A percentile compares a stretch with the other conserved stretches of the same genome.
phyloP scores from a whole-genome alignment of 2,797 vertebrate species.

The Malacoraja senta region DNA sequence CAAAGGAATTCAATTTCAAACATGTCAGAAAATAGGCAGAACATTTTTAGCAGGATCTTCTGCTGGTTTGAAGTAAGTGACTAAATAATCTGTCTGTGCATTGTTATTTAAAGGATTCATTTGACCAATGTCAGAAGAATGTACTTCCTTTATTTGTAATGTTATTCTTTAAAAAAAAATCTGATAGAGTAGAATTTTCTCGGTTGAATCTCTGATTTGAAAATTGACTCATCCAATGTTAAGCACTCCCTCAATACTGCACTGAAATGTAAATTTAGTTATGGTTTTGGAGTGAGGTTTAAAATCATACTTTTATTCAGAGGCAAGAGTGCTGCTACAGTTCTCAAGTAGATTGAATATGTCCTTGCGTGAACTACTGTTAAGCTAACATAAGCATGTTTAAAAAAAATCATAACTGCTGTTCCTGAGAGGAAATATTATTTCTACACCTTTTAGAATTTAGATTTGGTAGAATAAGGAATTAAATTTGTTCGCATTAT shows the following conservation, averaged over 20 bases:
- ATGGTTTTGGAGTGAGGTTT: not conserved
- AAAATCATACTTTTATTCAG: not conserved
- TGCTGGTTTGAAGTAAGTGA: not conserved
- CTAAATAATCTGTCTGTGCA: not conserved
- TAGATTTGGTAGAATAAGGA: not conserved
- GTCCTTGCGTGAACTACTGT: not conserved
- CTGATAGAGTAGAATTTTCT: not conserved
- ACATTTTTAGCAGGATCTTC: not conserved
- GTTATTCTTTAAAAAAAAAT: not conserved
- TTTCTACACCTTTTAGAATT: not conserved
- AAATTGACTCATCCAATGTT: not conserved
- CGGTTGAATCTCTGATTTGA: not conserved
- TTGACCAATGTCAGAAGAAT: not conserved
- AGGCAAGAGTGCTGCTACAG: not conserved
- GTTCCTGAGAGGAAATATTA: not conserved
- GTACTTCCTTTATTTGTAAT: not conserved
- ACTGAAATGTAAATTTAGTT: not conserved
- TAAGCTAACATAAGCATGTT: not conserved
- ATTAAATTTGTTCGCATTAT: not conserved
- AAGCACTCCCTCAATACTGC: not conserved
- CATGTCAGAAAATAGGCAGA: not conserved
- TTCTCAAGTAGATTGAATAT: not conserved
- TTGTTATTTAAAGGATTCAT: not conserved
- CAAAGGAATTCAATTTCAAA: not conserved
- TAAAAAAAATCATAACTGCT: not conserved